Evolutionary conservation across 2,888 invertebrate species (phyloP), one percentile per base, ranked within the genome.

Genomic region (Orchesella flavescens): DNA sequence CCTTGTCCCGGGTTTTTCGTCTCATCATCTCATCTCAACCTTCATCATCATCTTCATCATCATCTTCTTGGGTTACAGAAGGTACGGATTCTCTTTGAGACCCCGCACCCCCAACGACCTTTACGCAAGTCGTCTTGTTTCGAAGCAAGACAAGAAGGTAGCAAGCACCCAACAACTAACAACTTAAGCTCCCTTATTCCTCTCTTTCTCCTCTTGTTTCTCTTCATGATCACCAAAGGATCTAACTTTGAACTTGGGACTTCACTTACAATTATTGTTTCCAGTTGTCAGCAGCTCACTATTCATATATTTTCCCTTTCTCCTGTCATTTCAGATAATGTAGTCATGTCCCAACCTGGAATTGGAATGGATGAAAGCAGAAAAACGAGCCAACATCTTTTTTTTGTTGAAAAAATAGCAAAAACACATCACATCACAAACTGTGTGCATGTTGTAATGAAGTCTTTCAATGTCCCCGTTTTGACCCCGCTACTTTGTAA

Each of bases 191-290:
- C 46, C 61, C 61, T 61, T 59, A 59, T 73, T 73, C 61, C 59
- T 59, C 19, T 46, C 57, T 68, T 68, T 12, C 21, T 10, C 34
- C 34, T 63, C 63, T 63, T 9, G 19, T n/a, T 21, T 49, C 49
- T 15, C n/a, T 3, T 49, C 10, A 10, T 49, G 23, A 65, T 43
- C 68, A 68, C 44, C 68, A 24, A 17, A 44, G 68, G 68, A 75
- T 66, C 65, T 55, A 74, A 74, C 74, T 74, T 74, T 74, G 66
- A 75, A 75, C 75, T 75, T 65, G 66, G 73, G 73, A 46, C 73
- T 61, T 61, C 15, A 49, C 49, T 49, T 49, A 12, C 12, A 49
- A 49, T 15, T 49, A 49, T 49, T 12, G 15, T 49, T 34, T 34
- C n/a, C n/a, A n/a, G n/a, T n/a, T n/a, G n/a, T n/a, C 34, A 34